These are phyloP conservation scores for Stegana nigrithorax DNA, from an alignment of 2,888 invertebrate species.

Conservation along the genomic window DNA sequence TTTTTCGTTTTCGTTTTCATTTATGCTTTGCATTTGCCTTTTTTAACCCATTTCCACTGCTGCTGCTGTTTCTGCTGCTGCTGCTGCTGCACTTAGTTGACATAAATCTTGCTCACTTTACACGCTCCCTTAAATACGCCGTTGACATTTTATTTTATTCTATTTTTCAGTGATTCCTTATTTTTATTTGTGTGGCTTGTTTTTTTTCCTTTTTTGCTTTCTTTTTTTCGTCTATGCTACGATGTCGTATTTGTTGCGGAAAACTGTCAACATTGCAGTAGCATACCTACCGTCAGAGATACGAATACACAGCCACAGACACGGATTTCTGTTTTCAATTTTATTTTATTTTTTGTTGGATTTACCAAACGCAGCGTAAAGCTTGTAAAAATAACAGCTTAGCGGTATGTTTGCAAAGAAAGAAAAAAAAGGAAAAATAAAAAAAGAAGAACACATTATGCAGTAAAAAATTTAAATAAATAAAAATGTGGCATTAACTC, in stretches of 20 bases:
- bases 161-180: too few relatives aligned
- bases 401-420: not conserved
- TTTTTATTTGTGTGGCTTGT: not conserved
- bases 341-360: too few relatives aligned
- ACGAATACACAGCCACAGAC: slow-evolving; percentile 11
- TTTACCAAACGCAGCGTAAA: slow-evolving; percentile 42
- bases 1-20: not conserved
- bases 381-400: slow-evolving; percentile 50
- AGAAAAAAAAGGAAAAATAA: not conserved
- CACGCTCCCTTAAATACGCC: slow-evolving; percentile 46
- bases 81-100: slow-evolving; percentile 38
- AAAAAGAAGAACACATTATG: not conserved
- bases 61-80: too few relatives aligned
- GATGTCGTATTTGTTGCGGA: not conserved
- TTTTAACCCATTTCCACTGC: slow-evolving; percentile 1
- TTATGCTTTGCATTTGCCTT: slow-evolving; percentile 27
- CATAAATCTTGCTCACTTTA: slow-evolving; percentile 57
- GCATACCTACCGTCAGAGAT: not conserved
- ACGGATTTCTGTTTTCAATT: too few relatives aligned
- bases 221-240: not conserved
- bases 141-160: slow-evolving; percentile 54
- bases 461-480: not conserved
- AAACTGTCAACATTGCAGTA: slow-evolving; percentile 9
- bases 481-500: slow-evolving; percentile 1
- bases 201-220: slow-evolving; percentile 30